Evolutionary conservation across 2,888 invertebrate species (phyloP), one percentile per base, ranked within the genome.

Genomic region (Beris morrisii): DNA sequence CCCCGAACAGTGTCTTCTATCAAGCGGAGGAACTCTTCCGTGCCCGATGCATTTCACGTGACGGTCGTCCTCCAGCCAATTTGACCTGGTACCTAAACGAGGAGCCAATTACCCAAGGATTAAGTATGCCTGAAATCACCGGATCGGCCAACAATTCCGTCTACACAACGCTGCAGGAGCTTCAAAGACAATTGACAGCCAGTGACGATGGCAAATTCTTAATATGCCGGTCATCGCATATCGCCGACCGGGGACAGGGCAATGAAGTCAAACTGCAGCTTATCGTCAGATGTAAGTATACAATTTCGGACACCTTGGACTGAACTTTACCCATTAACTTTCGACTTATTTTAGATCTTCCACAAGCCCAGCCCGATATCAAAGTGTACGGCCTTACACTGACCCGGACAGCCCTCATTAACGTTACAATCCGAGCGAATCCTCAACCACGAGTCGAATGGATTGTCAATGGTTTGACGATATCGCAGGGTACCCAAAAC

Each of bases 351-450:
- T 72, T 78, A 91, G 92, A 88, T 79, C 83, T 86, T 0, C 91
- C 91, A 0, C 84, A 86, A 53, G 82, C 83, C 32, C 81, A 83
- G 38, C 83, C 84, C 0, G 83, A 86, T 11, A 79, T 86, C 67
- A 87, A 88, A 44, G 87, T 88, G 66, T 92, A 91, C 76, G 92
- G 91, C 0, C 86, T 89, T 68, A 88, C 88, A 69, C 81, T 92
- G 69, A 90, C 89, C 4, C 84, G 85, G 48, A 85, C 86, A n/a
- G 92, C 90, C 1, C 82, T 84, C 3, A 86, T 93, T 61, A 88
- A 87, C 70, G 86, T 92, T n/a, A 88, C 88, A 1, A 83, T 92
- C 31, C 82, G 87, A 4, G 85, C 91, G 12, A 88, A 90, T 79
- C 92, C 93, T 0, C 81, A 82, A 58, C 92, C 92, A 0, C 75